phyloP scores from a whole-genome alignment of 2,113 vertebrate species.

The Bombycilla garrulus region DNA sequence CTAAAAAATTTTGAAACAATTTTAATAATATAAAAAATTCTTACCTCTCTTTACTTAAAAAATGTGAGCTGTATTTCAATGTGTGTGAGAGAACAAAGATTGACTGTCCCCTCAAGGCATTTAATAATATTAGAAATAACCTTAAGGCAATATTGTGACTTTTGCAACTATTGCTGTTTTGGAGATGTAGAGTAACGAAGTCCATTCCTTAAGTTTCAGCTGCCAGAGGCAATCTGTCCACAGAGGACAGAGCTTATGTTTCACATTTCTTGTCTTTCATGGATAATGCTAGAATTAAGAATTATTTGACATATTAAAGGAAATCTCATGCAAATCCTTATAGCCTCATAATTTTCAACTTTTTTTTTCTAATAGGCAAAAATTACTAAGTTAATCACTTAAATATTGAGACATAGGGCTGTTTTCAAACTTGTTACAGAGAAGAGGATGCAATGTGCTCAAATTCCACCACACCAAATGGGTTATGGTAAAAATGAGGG shows the following conservation, averaged over 20 bases:
- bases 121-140: slow-evolving; percentile 50
- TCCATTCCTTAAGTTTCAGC: background rate
- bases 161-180: slow-evolving; percentile 33
- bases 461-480: background rate
- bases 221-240: slow-evolving; percentile 44
- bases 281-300: background rate
- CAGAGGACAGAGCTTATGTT: background rate
- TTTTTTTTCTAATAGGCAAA: background rate
- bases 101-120: slow-evolving; percentile 28
- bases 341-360: background rate
- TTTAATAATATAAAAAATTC: background rate
- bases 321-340: background rate
- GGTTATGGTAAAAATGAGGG: background rate
- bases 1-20: background rate
- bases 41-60: background rate
- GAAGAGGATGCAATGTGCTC: background rate
- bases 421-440: background rate
- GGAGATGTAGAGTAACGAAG: background rate
- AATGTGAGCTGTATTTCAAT: background rate
- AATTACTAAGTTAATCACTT: background rate
- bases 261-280: slow-evolving; percentile 24
- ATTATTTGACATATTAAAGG: background rate
- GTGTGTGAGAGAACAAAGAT: background rate
- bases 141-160: slow-evolving; percentile 48
- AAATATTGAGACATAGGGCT: background rate